phyloP scores from a whole-genome alignment of 2,797 vertebrate genomes.

The Poeciliopsis presidionis region DNA sequence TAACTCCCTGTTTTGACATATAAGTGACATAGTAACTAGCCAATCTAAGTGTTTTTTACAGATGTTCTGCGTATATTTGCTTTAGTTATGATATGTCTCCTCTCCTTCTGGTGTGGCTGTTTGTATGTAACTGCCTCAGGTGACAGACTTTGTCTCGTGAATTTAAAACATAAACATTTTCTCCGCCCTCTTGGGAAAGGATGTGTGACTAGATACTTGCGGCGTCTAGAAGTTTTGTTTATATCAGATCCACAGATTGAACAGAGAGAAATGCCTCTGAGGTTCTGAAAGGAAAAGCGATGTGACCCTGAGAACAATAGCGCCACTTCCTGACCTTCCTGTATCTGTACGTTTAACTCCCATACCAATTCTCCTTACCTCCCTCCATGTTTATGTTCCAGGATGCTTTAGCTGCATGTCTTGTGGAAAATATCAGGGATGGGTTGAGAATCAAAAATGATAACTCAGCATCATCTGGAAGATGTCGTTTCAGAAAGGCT shows the following conservation, averaged over 20 bases:
- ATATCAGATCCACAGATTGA: slow-evolving; percentile 51
- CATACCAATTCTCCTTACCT: slow-evolving; percentile 36
- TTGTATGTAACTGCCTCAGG: slow-evolving; percentile 5
- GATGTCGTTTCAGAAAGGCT: slow-evolving; percentile 24
- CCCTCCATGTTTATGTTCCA: slow-evolving; percentile 45
- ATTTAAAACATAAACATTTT: slow-evolving; percentile 20
- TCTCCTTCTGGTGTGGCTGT: neutral
- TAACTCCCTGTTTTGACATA: neutral
- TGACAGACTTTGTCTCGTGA: slow-evolving; percentile 37
- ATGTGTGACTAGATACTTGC: slow-evolving; percentile 59
- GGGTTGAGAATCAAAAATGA: slow-evolving; percentile 32
- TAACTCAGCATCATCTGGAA: slow-evolving; percentile 55
- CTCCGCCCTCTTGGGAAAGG: slow-evolving; percentile 26
- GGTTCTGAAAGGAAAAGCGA: slow-evolving; percentile 73
- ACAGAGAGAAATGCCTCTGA: slow-evolving; percentile 55
- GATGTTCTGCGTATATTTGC: slow-evolving; percentile 1
- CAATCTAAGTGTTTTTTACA: slow-evolving; percentile 17
- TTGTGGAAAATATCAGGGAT: slow-evolving; percentile 51
- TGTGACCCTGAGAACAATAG: slow-evolving; percentile 82
- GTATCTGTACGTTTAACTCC: slow-evolving; percentile 54
- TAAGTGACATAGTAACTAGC: neutral
- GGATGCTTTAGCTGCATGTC: slow-evolving; percentile 59
- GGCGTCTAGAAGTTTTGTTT: slow-evolving; percentile 57
- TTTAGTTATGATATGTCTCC: neutral
- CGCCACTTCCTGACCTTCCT: slow-evolving; percentile 72